Evolutionary conservation across 2,888 invertebrate species (phyloP).

Genomic region (Pegoplata infirma): DNA sequence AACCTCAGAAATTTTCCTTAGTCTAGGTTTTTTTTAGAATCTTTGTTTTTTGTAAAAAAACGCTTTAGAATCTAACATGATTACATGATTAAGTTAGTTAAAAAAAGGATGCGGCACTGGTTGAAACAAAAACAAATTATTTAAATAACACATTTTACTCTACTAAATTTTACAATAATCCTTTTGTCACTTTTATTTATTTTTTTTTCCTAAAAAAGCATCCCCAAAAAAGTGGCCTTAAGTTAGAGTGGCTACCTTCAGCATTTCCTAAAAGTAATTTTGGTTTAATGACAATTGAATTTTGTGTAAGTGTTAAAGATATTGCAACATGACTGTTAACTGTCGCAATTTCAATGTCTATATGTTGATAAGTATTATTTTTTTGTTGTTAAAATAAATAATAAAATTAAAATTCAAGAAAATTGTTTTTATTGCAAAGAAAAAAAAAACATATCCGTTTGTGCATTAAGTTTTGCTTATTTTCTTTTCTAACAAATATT

Average conservation of each 20-base stretch:
- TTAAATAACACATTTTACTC: too few relatives aligned
- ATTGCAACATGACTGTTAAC: neutral
- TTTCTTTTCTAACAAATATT: constrained; percentile 24
- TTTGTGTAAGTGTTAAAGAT: constrained; percentile 74
- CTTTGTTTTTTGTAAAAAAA: too few relatives aligned
- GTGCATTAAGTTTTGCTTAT: neutral
- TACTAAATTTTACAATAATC: neutral
- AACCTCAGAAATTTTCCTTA: too few relatives aligned
- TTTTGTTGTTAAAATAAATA: constrained; percentile 35
- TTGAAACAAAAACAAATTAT: too few relatives aligned
- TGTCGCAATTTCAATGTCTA: neutral
- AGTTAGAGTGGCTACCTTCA: constrained; percentile 88
- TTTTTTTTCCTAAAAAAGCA: constrained; percentile 53
- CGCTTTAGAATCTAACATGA: too few relatives aligned
- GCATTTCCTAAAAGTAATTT: constrained; percentile 84
- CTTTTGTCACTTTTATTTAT: neutral
- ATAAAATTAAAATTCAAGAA: neutral
- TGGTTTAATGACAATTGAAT: constrained; percentile 85
- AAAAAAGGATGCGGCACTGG: too few relatives aligned
- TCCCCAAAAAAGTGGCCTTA: constrained; percentile 82
- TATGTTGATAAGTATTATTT: constrained; percentile 40
- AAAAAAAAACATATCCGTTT: neutral
- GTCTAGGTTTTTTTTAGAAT: too few relatives aligned
- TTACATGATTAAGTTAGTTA: too few relatives aligned
- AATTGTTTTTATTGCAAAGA: neutral